Conservation (phyloP, 2,888 invertebrate species). For the Sicus ferrugineus region DNA sequence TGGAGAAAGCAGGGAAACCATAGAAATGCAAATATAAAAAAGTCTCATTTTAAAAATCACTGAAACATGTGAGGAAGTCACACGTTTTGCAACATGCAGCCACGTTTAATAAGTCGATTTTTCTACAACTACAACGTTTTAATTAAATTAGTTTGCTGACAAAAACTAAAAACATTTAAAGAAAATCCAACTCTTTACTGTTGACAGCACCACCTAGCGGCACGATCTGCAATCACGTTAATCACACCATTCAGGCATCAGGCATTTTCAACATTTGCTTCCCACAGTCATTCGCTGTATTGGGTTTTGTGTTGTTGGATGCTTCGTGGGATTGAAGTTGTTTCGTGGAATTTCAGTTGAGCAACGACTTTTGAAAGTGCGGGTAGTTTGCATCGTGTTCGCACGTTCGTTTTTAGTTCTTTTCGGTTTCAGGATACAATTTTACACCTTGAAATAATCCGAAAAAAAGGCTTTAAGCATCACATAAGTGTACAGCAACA, state of each 20-base stretch:
- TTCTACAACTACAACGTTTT: background rate
- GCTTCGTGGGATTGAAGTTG: constrained; percentile 34
- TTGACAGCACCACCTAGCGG: background rate
- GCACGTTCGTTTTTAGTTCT: background rate
- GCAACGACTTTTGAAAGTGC: constrained; percentile 39
- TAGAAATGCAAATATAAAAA: too few relatives aligned
- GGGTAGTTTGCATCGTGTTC: constrained; percentile 28
- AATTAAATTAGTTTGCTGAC: background rate
- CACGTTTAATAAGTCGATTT: too few relatives aligned
- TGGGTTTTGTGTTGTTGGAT: constrained; percentile 15
- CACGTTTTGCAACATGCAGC: too few relatives aligned
- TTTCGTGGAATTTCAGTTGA: constrained; percentile 44
- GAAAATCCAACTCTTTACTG: background rate
- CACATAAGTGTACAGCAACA: background rate
- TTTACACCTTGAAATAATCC: constrained; percentile 4
- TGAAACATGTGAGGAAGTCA: too few relatives aligned
- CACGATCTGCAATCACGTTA: constrained; percentile 20
- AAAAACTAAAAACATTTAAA: background rate
- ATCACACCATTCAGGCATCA: background rate
- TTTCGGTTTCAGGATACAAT: background rate
- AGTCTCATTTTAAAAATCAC: too few relatives aligned
- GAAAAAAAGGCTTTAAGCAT: constrained; percentile 2
- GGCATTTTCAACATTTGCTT: constrained; percentile 27
- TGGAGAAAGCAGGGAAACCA: too few relatives aligned
- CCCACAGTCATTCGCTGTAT: constrained; percentile 39